Conservation (phyloP, 2,797 vertebrate genomes). For the Carduelis carduelis region DNA sequence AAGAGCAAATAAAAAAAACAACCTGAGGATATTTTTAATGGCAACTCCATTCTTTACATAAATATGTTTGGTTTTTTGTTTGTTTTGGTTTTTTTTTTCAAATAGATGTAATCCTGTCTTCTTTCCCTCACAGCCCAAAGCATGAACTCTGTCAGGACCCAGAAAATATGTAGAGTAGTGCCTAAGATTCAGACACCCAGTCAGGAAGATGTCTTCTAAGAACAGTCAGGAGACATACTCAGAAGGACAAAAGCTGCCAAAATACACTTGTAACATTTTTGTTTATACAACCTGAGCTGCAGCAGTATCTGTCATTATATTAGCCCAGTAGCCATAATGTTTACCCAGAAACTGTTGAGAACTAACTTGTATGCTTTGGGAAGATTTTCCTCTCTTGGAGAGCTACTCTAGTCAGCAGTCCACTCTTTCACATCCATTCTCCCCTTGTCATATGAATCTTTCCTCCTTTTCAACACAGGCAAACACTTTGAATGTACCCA, state of each 20-base stretch:
- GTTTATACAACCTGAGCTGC: background rate
- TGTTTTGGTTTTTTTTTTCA: background rate
- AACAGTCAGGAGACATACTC: background rate
- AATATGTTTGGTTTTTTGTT: background rate
- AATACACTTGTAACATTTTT: background rate
- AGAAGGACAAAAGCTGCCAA: background rate
- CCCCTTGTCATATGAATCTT: background rate
- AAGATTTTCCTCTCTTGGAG: background rate
- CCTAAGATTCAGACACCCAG: background rate
- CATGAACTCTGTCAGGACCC: background rate
- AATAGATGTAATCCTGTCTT: background rate
- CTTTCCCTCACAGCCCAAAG: background rate
- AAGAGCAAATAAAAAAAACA: background rate
- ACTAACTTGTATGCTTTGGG: background rate
- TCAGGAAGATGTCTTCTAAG: background rate
- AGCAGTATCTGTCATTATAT: background rate
- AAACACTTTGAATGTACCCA: background rate
- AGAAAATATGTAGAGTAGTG: background rate
- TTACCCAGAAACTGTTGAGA: background rate
- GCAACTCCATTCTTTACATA: background rate
- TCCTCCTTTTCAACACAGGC: background rate
- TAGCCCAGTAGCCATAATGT: background rate
- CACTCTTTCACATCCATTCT: background rate
- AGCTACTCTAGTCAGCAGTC: background rate
- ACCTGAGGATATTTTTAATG: background rate